Evolutionary conservation across 2,113 vertebrate species (phyloP).

Genomic region (Zapus hudsonius): DNA sequence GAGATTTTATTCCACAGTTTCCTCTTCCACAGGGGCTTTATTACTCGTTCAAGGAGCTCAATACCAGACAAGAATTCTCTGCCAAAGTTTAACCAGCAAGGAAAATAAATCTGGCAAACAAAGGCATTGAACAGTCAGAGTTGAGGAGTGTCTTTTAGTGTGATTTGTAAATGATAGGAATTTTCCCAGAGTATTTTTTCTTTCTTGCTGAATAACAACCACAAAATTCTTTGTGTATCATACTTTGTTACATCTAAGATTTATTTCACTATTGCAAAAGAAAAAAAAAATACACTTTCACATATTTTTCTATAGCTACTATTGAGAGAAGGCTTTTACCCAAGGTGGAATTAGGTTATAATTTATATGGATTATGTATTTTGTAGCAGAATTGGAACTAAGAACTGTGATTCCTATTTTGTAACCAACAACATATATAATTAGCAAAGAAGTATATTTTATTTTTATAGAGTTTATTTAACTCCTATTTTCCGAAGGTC

Average conservation of each 20-base stretch:
- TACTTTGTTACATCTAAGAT: conserved; percentile 60
- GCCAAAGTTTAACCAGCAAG: conserved; percentile 63
- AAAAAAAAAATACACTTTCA: conserved; percentile 31
- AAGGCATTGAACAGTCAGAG: conserved; percentile 70
- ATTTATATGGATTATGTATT: conserved; percentile 68
- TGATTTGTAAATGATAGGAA: conserved; percentile 53
- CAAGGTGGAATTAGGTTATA: conserved; percentile 66
- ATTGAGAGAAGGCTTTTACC: background rate
- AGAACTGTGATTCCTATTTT: conserved; percentile 66
- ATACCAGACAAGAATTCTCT: conserved; percentile 54
- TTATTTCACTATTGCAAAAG: conserved; percentile 68
- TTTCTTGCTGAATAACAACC: conserved; percentile 53
- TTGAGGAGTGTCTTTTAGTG: conserved; percentile 31
- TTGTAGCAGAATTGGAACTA: conserved; percentile 71
- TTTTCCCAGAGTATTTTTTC: conserved; percentile 15
- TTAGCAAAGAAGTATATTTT: conserved; percentile 20
- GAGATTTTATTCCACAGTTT: conserved; percentile 36
- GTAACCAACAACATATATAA: background rate
- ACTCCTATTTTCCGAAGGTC: conserved; percentile 45
- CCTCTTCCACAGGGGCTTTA: conserved; percentile 50
- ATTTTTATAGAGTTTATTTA: background rate
- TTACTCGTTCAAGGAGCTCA: conserved; percentile 63
- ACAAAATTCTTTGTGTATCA: conserved; percentile 54
- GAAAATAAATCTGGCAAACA: conserved; percentile 73
- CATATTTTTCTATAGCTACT: conserved; percentile 65